Evolutionary conservation across 92 coral and sea anemone genomes (phyloP).

Genomic region (Nematostella vectensis): DNA sequence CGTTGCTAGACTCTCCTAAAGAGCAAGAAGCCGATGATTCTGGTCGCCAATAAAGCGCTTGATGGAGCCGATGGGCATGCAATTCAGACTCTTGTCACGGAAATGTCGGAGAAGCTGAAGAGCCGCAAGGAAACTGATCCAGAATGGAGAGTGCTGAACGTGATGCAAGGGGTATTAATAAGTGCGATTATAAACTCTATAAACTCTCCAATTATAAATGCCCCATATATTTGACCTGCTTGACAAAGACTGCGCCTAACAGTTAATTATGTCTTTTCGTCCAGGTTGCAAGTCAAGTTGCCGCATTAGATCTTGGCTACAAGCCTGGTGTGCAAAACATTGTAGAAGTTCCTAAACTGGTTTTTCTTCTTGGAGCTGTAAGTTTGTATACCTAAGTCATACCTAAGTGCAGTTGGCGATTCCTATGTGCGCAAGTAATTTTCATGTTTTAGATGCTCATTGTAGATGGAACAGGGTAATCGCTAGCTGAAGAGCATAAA

Average conservation of each 20-base stretch:
- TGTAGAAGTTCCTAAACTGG: slow-evolving; percentile 78
- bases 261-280: no score
- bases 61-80: slow-evolving; percentile 76
- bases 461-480: no score
- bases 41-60: slow-evolving; percentile 83
- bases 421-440: no score
- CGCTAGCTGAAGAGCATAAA: no score
- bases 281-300: slow-evolving; percentile 99
- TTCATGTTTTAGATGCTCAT: no score
- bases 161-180: slow-evolving; percentile 91
- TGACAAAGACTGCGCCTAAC: no score
- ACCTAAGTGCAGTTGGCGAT: no score
- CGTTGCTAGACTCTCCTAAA: no score
- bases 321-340: slow-evolving; percentile 72
- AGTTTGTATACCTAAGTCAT: no score
- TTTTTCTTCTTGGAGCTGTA: slow-evolving; percentile 95
- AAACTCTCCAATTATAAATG: background rate
- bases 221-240: no score
- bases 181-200: background rate
- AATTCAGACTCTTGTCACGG: slow-evolving; percentile 51
- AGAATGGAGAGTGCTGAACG: slow-evolving; percentile 95
- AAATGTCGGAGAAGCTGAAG: slow-evolving; percentile 81
- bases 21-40: slow-evolving; percentile 79
- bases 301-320: slow-evolving; percentile 98
- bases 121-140: slow-evolving; percentile 48